A percentile compares a stretch with the other conserved stretches of the same genome.
Conservation (phyloP, 2,797 vertebrate genomes). For the Chelon auratus region DNA sequence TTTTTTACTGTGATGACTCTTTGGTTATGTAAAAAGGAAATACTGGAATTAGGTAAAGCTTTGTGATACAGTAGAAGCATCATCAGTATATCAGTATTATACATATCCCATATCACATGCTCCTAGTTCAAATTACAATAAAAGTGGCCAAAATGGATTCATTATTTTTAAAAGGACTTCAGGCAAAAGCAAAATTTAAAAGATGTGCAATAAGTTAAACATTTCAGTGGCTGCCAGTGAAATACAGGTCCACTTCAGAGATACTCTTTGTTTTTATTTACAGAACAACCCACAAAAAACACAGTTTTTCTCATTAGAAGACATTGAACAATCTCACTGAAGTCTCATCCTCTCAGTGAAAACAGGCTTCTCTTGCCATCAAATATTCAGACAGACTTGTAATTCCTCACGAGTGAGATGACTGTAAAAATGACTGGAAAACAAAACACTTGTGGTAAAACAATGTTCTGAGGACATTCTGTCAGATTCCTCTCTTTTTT, state of each 20-base stretch:
- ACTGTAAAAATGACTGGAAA: slow-evolving; percentile 75
- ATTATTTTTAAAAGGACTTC: not conserved
- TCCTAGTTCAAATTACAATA: not conserved
- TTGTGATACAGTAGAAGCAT: too few relatives aligned
- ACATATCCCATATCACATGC: not conserved
- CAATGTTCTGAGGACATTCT: slow-evolving; percentile 83
- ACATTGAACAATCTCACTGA: not conserved
- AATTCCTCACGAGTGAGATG: slow-evolving; percentile 61
- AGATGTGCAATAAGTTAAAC: not conserved
- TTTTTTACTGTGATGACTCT: not conserved
- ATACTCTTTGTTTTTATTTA: too few relatives aligned
- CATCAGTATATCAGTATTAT: not conserved
- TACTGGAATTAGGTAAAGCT: not conserved
- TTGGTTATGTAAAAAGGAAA: not conserved
- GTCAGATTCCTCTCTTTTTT: slow-evolving; percentile 83
- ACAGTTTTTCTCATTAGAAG: not conserved
- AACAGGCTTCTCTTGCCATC: slow-evolving; percentile 55
- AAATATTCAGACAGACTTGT: slow-evolving; percentile 81
- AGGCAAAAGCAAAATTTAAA: not conserved
- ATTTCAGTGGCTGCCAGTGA: not conserved
- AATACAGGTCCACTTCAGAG: not conserved
- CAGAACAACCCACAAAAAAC: not conserved
- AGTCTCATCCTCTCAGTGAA: slow-evolving; percentile 24
- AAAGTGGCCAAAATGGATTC: not conserved
- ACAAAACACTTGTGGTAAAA: slow-evolving; percentile 85